Percentiles rank a stretch among this genome's conserved stretches.
phyloP scores from a whole-genome alignment of 2,113 vertebrate genomes.

The Pogona vitticeps region DNA sequence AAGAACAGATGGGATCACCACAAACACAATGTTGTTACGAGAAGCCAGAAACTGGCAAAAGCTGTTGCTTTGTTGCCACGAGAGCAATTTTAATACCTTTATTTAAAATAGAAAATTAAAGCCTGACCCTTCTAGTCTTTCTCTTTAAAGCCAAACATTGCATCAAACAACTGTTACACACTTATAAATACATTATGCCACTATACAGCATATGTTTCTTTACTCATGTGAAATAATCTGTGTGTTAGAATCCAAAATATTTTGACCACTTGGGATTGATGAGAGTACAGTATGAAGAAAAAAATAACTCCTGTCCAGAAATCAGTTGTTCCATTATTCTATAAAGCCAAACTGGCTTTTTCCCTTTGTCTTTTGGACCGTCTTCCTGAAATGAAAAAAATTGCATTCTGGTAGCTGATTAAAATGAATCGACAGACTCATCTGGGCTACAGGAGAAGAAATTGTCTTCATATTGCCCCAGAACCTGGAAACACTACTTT shows the following conservation, averaged over 20 bases:
- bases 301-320: slow-evolving; percentile 51
- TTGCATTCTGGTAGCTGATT: neutral
- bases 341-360: slow-evolving; percentile 16
- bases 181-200: slow-evolving; percentile 17
- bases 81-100: slow-evolving; percentile 47
- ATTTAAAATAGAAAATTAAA: slow-evolving; percentile 54
- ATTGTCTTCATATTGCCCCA: neutral
- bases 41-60: slow-evolving; percentile 31
- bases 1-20: slow-evolving; percentile 57
- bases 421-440: neutral
- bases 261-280: slow-evolving; percentile 35
- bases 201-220: slow-evolving; percentile 40
- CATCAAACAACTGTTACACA: neutral
- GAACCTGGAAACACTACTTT: neutral
- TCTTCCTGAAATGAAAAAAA: slow-evolving; percentile 35
- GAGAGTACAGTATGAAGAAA: slow-evolving; percentile 43
- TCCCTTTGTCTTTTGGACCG: neutral
- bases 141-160: neutral
- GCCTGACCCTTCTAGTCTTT: slow-evolving; percentile 18
- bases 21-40: slow-evolving; percentile 34
- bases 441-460: neutral
- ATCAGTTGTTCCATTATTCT: slow-evolving; percentile 22
- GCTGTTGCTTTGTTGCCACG: slow-evolving; percentile 56
- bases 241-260: slow-evolving; percentile 55
- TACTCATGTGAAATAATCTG: slow-evolving; percentile 57